phyloP scores from a whole-genome alignment of 2,888 invertebrate species.

The Rutpela maculata region DNA sequence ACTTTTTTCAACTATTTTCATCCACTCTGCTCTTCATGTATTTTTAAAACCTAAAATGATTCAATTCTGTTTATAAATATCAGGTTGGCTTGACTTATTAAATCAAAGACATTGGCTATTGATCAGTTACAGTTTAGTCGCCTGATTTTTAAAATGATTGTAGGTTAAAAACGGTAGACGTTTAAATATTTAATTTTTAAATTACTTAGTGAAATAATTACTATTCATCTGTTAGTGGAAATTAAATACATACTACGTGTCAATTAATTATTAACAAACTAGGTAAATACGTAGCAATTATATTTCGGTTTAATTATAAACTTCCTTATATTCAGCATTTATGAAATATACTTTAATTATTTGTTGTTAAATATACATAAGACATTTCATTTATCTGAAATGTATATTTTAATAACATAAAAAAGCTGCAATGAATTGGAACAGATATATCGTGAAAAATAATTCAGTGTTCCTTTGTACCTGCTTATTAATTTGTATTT shows the following conservation, averaged over 20 bases:
- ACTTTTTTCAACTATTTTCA: too few relatives aligned
- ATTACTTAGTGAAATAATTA: conserved; percentile 42
- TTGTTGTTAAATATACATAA: conserved; percentile 6
- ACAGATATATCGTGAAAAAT: neutral
- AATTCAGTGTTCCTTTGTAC: neutral
- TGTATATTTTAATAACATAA: conserved; percentile 1
- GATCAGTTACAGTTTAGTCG: conserved; percentile 10
- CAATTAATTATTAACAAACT: conserved; percentile 32
- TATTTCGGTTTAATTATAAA: conserved; percentile 42
- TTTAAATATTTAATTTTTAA: conserved; percentile 36
- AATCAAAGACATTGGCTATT: conserved; percentile 5
- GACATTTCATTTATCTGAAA: conserved; percentile 4
- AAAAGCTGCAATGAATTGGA: neutral
- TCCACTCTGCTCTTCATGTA: too few relatives aligned
- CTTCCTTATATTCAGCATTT: conserved; percentile 30
- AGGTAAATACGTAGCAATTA: conserved; percentile 41
- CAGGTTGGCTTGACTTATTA: neutral
- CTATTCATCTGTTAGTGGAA: conserved; percentile 9
- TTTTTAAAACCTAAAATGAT: too few relatives aligned
- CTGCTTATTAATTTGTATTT: neutral
- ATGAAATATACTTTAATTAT: conserved; percentile 26
- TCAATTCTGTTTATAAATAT: too few relatives aligned
- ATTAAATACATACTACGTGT: conserved; percentile 34
- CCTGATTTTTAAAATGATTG: conserved; percentile 21
- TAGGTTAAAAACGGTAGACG: conserved; percentile 26